These are phyloP conservation scores for Ceyx margarethae DNA, from an alignment of 2,113 vertebrate species.

Conservation along the genomic window DNA sequence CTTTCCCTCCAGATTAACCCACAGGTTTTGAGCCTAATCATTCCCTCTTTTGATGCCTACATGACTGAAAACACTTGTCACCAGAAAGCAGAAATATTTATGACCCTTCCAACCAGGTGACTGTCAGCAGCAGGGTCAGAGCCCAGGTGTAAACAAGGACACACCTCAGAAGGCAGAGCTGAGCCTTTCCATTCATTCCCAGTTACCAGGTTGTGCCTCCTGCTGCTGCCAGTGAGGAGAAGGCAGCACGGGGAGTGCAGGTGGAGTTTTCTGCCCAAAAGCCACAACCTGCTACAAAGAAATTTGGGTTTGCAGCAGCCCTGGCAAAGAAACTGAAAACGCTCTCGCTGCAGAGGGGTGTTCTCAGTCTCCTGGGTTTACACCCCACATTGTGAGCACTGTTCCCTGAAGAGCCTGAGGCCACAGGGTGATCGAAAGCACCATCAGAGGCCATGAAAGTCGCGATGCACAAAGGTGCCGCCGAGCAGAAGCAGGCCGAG, in stretches of 20 bases:
- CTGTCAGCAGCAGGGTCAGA: not conserved
- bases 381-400: not conserved
- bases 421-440: not conserved
- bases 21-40: not conserved
- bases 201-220: accelerated
- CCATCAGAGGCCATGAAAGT: not conserved
- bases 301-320: not conserved
- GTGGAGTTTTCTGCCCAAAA: not conserved
- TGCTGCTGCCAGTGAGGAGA: not conserved
- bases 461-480: not conserved
- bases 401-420: not conserved
- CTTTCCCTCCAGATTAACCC: not conserved
- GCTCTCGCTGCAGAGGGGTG: not conserved
- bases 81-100: not conserved
- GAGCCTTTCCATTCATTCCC: not conserved
- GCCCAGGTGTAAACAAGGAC: not conserved
- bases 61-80: not conserved
- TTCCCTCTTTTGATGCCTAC: not conserved
- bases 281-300: not conserved
- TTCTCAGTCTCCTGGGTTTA: not conserved
- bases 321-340: not conserved
- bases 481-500: not conserved
- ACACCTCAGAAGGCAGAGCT: not conserved
- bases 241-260: not conserved
- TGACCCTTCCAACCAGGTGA: not conserved